Base-by-base conservation (phyloP, 2,113 vertebrate genomes). In the Galeopterus variegatus region DNA sequence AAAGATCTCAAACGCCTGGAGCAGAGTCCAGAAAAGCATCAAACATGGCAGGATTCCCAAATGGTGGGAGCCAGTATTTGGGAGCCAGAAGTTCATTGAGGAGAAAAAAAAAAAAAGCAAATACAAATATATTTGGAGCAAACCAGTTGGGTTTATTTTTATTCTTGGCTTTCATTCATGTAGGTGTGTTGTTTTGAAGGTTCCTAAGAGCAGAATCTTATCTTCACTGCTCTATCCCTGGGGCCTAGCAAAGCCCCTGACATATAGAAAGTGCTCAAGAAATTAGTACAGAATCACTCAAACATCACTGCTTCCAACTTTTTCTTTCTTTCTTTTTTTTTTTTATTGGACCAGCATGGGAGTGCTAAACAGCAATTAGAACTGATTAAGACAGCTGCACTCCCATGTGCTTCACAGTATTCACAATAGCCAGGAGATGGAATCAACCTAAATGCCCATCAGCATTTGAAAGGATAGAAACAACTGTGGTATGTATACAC, bases 281-380 rank as follows among this genome's bases (percentile, higher is more conserved):
- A 91, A 80, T 95, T 58, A 73, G 26, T 69, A 79, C 12, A 41
- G 15, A 92, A 65, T 79, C 56, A 84, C 52, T 85, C 36, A 76
- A 45, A 89, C 6, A 41, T 36, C 33, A 50, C 3, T 82, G 67
- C 64, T 89, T 82, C 41, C 45, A 7, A 15, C 17, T 36, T 33
- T 13, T 41, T 41, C 41, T 41, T 41, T 41, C 41, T 41, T 41
- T 41, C 41, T 41, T 41, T 41, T 33, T 70, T 52, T 24, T 54
- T 80, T 92, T 67, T 33, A 81, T 56, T 8, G 70, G 8, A 81
- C 28, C 24, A 73, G 17, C 18, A 19, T n/a, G 48, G 67, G 26
- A 45, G 8, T 75, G 67, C 62, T 19, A 33, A 86, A 75, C 26
- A 45, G 41, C 67, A 21, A 85, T 60, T 48, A 84, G 48, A 72